A percentile compares a stretch with the other conserved stretches of the same genome.
phyloP scores from a whole-genome alignment of 2,113 vertebrate species.

The Calyptommatus sinebrachiatus region DNA sequence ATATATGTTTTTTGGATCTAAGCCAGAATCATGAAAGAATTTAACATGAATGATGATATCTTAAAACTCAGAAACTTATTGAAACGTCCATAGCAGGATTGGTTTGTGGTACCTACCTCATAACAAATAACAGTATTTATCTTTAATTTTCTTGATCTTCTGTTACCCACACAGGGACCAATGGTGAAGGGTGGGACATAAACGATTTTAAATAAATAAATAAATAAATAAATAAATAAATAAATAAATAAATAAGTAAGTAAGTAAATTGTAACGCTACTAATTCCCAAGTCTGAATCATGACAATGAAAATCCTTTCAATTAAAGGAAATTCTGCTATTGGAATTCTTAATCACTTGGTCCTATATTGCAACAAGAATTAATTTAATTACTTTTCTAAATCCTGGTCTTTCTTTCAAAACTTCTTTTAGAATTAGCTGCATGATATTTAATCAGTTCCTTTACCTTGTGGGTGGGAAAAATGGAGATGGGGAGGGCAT shows the following conservation, averaged over 20 bases:
- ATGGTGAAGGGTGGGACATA: too few species aligned
- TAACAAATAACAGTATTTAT: conserved; percentile 29
- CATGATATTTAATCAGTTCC: neutral
- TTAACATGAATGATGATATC: conserved; percentile 17
- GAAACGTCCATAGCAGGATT: conserved; percentile 25
- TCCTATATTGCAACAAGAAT: neutral
- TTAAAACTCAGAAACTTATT: conserved; percentile 22
- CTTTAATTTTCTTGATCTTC: too few species aligned
- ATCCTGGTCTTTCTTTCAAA: conserved; percentile 27
- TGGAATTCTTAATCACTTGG: neutral
- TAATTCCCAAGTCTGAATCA: fast-evolving
- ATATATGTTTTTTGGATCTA: fast-evolving
- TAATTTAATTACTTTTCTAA: conserved; percentile 12
- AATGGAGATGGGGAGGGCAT: neutral
- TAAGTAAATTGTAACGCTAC: conserved; percentile 6
- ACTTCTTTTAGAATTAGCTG: conserved; percentile 14
- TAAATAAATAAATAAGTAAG: too few species aligned
- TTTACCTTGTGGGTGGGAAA: conserved; percentile 17
- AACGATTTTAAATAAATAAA: too few species aligned
- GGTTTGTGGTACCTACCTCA: conserved; percentile 39
- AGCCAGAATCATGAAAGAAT: too few species aligned
- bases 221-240: too few species aligned
- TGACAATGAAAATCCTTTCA: neutral
- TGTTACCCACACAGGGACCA: too few species aligned
- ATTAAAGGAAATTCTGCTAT: fast-evolving